These are phyloP conservation scores for Syrphus vitripennis DNA, from an alignment of 2,888 invertebrate species.

Conservation along the genomic window DNA sequence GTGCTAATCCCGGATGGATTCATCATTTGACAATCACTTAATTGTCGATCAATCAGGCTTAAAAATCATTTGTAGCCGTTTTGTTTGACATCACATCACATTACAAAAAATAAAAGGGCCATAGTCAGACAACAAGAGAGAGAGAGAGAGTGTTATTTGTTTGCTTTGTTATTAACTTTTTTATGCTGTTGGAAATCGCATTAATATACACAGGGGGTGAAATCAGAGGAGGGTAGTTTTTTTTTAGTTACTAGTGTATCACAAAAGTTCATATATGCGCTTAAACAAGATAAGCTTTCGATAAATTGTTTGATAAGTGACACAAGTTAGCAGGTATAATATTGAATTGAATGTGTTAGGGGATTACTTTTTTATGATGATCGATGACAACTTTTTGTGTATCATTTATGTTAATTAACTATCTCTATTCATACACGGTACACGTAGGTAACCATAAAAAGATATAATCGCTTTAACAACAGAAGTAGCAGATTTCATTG, in stretches of 20 bases:
- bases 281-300: conserved; percentile 45
- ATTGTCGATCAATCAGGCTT: conserved; percentile 74
- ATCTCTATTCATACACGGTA: no score
- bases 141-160: conserved; percentile 33
- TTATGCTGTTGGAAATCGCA: conserved; percentile 10
- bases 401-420: not conserved
- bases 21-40: conserved; percentile 75
- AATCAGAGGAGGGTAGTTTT: conserved; percentile 32
- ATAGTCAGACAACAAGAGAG: not conserved
- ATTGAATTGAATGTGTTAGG: not conserved
- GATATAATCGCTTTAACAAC: not conserved
- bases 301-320: conserved; percentile 58
- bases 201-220: not conserved
- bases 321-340: conserved; percentile 18
- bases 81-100: conserved; percentile 53
- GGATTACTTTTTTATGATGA: not conserved
- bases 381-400: not conserved
- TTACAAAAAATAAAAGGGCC: not conserved
- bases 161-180: conserved; percentile 43
- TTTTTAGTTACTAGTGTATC: not conserved
- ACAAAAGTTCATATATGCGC: conserved; percentile 25
- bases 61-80: conserved; percentile 68
- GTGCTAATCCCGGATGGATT: conserved; percentile 73
- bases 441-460: not conserved
- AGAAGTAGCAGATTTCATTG: conserved; percentile 46